A percentile compares a stretch with the other conserved stretches of the same genome.
These are phyloP conservation scores for Sebastiscus albofasciatus DNA, from an alignment of 2,797 vertebrate genomes.

Conservation along the genomic window DNA sequence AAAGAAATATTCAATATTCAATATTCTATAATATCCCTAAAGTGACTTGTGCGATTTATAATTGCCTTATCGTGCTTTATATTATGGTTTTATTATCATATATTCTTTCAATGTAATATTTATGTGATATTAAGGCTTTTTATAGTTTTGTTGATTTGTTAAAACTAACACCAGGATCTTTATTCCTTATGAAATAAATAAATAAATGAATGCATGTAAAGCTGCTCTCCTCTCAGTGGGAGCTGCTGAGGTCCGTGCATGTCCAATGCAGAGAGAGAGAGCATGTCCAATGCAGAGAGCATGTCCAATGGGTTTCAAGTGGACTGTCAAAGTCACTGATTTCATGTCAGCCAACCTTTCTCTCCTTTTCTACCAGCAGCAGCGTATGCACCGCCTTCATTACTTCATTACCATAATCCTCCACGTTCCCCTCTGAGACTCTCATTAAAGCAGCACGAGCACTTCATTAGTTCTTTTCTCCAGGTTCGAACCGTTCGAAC, in stretches of 20 bases:
- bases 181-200: background rate
- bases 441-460: conserved; percentile 95
- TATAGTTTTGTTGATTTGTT: background rate
- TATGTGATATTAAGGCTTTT: background rate
- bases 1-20: background rate
- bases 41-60: background rate
- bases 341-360: conserved; percentile 87
- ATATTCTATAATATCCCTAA: background rate
- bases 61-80: too few relatives aligned
- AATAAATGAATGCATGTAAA: background rate
- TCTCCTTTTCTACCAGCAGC: conserved; percentile 84
- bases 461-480: conserved; percentile 87
- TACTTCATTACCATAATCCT: conserved; percentile 94
- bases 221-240: background rate
- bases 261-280: conserved; percentile 74
- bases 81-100: background rate
- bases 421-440: conserved; percentile 92
- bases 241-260: conserved; percentile 45
- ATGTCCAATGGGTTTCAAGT: conserved; percentile 84
- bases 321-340: conserved; percentile 87
- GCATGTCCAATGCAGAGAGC: conserved; percentile 75
- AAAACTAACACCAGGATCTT: background rate
- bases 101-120: background rate
- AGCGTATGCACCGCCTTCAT: conserved; percentile 84
- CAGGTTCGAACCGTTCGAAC: conserved; percentile 58